Conservation (phyloP, 2,113 vertebrate genomes). For the Oreochromis aureus region DNA sequence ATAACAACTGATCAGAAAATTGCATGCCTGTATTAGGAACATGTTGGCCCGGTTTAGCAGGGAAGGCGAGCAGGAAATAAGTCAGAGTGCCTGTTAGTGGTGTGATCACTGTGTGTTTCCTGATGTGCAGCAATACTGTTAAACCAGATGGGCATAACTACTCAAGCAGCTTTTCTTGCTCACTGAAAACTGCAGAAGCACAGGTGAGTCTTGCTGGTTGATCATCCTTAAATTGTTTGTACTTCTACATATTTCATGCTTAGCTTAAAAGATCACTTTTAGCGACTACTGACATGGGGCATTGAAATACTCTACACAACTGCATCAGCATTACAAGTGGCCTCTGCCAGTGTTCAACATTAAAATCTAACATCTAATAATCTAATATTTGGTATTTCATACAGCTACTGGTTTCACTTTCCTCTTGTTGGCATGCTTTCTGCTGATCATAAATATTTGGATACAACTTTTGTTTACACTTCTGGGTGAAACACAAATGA, state of each 20-base stretch:
- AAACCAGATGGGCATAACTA: not conserved
- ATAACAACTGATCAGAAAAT: not conserved
- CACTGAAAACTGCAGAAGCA: too few relatives aligned
- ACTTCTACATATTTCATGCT: too few relatives aligned
- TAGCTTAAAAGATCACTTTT: too few relatives aligned
- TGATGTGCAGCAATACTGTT: not conserved
- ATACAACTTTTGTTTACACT: not conserved
- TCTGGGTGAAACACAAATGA: not conserved
- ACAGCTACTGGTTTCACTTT: fast-evolving
- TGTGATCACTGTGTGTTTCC: not conserved
- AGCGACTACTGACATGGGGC: too few relatives aligned
- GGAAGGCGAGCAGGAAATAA: not conserved
- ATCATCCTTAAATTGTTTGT: too few relatives aligned
- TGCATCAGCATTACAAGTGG: too few relatives aligned
- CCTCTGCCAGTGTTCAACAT: not conserved
- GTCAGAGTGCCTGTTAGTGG: not conserved
- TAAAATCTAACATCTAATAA: fast-evolving
- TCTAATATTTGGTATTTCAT: fast-evolving
- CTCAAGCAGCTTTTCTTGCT: not conserved
- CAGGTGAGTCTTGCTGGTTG: too few relatives aligned
- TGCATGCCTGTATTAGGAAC: too few relatives aligned
- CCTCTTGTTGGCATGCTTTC: not conserved
- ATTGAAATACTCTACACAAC: too few relatives aligned
- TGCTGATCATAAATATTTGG: not conserved
- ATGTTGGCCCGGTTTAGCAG: not conserved